Base-by-base conservation (phyloP, 2,113 vertebrate species). In the Atrichornis clamosus region DNA sequence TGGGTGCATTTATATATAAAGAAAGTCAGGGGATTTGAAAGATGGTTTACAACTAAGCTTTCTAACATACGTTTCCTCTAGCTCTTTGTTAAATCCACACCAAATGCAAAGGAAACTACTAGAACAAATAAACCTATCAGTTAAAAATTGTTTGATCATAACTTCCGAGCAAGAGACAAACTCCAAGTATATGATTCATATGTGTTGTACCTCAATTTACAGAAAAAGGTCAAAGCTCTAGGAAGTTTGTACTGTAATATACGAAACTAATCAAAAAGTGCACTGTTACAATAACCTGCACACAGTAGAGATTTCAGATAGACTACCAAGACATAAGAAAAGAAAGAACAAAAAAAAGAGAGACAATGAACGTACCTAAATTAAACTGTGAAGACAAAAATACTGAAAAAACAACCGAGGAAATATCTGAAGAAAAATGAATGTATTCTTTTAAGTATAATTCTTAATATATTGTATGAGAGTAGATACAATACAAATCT, bases 1-100 rank as follows among this genome's bases (percentile, higher is more conserved):
- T 50, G 30, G 7, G 8, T 46, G 12, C 4, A 30, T 76, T 80
- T 80, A 23, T 64, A 17, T 13, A n/a, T 0, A 0, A 53, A 10
- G 9, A 73, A 12, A 6, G 84, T 49, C 22, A 44, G 10, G 2
- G 8, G 65, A 84, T 78, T 88, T 84, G n/a, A 75, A 53, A 65
- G 26, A 22, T 47, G 6, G 2, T 82, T 74, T 78, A 27, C 5
- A 39, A 52, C 17, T 47, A 64, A 77, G 10, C 4, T 78, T 87
- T 58, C 37, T 49, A 22, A 18, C 5, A 15, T 7, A 56, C 3
- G 39, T 84, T 80, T 73, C 22, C 62, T 70, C 17, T 47, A 81
- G 11, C 2, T 65, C n/a, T 75, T 63, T 74, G 12, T 35, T 59
- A 85, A 78, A 82, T 62, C 21, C 11, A 59, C 5, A 53, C 58